Base-by-base conservation (phyloP, 2,888 invertebrate species). In the Beris morrisii region DNA sequence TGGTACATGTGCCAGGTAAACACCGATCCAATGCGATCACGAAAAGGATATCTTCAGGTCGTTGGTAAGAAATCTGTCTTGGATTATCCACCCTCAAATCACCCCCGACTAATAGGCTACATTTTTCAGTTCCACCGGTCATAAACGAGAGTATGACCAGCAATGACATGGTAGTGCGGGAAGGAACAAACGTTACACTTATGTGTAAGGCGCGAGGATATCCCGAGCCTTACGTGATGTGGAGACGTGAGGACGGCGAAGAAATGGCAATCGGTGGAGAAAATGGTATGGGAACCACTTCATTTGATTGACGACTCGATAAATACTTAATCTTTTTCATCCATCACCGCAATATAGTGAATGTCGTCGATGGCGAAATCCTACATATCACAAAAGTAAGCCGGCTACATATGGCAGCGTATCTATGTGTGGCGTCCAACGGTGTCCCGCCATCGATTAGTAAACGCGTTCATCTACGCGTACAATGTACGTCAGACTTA, bases 1-100 rank as follows among this genome's bases (percentile, higher is more conserved):
- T 94, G 93, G 93, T 94, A 86, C 76, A 93, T 93, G 93, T 93
- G 93, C 78, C 93, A 94, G 81, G 89, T 95, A 72, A 94, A 95
- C 82, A 94, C 94, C 1, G 93, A 94, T 81, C 95, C 94, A n/a
- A 95, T 95, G 94, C 85, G 93, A 71, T 92, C 91, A 69, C 85
- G 91, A 66, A 91, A 93, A 77, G 95, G 94, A 65, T 95, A 93
- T 78, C 84, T 95, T 43, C 93, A 94, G 84, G 93, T 95, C 72
- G 93, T 94, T 52, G 94, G 95, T 94, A 77, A 87, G 90, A 32
- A 38, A 5, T n/a, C 54, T 31, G 5, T 28, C 6, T 30, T 22
- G 22, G 22, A 52, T 28, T 30, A 52, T 52, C 52, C 28, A 11
- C 28, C 22, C 15, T 52, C 30, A 7, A 22, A 52, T 11, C 28